Conservation (phyloP, 2,888 invertebrate genomes). For the Uropetala carovei region DNA sequence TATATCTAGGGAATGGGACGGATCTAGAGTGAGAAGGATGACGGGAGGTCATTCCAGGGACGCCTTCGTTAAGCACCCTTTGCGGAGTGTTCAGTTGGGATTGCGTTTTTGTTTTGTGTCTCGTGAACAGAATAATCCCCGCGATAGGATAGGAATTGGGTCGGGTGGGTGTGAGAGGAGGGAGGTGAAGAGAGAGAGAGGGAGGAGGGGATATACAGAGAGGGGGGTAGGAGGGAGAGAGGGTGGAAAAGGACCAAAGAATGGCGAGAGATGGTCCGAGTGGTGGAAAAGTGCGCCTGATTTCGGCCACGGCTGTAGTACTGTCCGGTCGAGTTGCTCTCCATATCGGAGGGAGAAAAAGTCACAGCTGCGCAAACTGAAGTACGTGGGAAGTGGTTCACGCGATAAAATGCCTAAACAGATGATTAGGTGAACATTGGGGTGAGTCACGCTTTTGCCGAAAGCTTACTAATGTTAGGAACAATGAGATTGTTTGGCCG, state of each 20-base stretch:
- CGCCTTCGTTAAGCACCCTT: constrained; percentile 21
- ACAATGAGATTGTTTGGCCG: no score
- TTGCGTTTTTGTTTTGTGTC: background rate
- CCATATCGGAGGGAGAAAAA: background rate
- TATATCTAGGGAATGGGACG: background rate
- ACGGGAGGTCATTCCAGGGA: constrained; percentile 1
- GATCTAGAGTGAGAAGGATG: background rate
- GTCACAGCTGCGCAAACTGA: background rate
- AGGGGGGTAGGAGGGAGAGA: no score
- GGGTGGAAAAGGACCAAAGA: no score
- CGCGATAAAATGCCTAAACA: background rate
- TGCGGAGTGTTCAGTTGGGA: constrained; percentile 6
- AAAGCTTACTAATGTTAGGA: no score
- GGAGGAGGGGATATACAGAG: no score
- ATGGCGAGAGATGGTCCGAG: background rate
- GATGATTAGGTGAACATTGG: background rate
- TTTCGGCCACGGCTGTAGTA: background rate
- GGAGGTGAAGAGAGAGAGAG: no score
- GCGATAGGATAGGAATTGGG: constrained; percentile 3
- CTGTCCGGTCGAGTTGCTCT: background rate
- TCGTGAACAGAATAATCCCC: constrained; percentile 3
- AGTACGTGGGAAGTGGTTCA: constrained; percentile 1
- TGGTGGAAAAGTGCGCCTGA: background rate
- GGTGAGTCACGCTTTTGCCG: background rate
- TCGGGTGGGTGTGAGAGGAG: background rate